Conservation (phyloP, 1,140 invertebrate species). For the Trichonephila clavipes region DNA sequence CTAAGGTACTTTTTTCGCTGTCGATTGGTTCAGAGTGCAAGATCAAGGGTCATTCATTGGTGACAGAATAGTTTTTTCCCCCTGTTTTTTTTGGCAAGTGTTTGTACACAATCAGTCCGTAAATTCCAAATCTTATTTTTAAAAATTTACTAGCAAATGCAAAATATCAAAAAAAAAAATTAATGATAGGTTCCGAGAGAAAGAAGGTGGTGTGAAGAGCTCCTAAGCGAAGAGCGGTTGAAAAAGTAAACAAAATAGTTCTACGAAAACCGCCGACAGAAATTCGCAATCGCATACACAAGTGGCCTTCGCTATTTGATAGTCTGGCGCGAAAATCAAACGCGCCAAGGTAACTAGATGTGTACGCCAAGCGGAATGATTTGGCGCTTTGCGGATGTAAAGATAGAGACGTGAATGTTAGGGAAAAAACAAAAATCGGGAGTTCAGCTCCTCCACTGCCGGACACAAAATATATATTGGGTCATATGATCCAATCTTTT, state of each 20-base stretch:
- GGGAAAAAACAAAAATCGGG: neutral
- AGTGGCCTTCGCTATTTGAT: conserved; percentile 33
- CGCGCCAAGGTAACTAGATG: neutral
- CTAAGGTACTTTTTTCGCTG: neutral
- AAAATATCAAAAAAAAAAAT: neutral
- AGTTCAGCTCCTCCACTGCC: neutral
- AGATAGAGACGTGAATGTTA: neutral
- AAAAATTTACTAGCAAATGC: neutral
- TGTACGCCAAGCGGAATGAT: neutral
- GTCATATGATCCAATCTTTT: neutral
- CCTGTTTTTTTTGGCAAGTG: neutral
- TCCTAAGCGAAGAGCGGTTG: neutral
- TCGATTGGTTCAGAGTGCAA: neutral
- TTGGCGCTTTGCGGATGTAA: neutral
- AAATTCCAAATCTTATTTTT: neutral
- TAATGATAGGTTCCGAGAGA: neutral
- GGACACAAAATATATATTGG: neutral
- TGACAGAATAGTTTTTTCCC: neutral
- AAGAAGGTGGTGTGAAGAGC: neutral
- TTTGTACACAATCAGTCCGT: neutral
- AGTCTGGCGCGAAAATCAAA: conserved; percentile 41
- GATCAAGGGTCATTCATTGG: conserved; percentile 43
- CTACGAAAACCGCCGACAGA: conserved; percentile 23
- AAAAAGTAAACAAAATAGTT: conserved; percentile 46
- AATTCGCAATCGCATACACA: conserved; percentile 32